phyloP scores from a whole-genome alignment of 2,113 vertebrate genomes.

The Axis porcinus region DNA sequence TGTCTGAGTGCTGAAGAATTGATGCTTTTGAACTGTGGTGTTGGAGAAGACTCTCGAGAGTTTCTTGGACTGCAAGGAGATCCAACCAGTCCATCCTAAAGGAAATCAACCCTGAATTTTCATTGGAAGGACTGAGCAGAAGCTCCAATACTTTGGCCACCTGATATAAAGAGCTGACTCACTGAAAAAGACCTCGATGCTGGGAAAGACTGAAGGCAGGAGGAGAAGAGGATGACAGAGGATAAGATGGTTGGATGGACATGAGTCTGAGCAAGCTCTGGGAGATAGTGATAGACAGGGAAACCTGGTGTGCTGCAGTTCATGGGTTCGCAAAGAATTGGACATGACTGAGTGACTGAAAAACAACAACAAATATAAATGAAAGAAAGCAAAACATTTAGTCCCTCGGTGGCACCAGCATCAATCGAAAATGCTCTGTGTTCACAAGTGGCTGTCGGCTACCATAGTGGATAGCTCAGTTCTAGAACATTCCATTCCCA shows the following conservation, averaged over 20 bases:
- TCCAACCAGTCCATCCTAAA: not conserved
- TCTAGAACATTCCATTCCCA: fast-evolving
- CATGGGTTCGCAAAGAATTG: not conserved
- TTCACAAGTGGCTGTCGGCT: fast-evolving
- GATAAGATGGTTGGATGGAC: not conserved
- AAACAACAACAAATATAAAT: not conserved
- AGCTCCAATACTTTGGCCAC: not conserved
- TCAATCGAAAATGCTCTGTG: fast-evolving
- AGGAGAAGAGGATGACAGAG: not conserved
- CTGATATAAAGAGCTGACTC: not conserved
- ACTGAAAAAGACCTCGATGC: not conserved
- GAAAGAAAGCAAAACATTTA: not conserved
- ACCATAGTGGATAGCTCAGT: fast-evolving
- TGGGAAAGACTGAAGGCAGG: not conserved
- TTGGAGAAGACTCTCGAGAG: not conserved
- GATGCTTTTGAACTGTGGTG: not conserved
- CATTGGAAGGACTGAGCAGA: not conserved
- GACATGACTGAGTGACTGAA: not conserved
- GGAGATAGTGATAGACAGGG: not conserved
- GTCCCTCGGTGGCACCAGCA: not conserved
- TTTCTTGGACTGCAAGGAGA: not conserved
- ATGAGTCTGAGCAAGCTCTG: not conserved
- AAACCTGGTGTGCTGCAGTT: not conserved
- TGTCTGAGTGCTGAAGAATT: not conserved
- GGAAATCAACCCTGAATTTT: not conserved